phyloP scores from a whole-genome alignment of 2,888 invertebrate genomes.

The Linyphia triangularis region DNA sequence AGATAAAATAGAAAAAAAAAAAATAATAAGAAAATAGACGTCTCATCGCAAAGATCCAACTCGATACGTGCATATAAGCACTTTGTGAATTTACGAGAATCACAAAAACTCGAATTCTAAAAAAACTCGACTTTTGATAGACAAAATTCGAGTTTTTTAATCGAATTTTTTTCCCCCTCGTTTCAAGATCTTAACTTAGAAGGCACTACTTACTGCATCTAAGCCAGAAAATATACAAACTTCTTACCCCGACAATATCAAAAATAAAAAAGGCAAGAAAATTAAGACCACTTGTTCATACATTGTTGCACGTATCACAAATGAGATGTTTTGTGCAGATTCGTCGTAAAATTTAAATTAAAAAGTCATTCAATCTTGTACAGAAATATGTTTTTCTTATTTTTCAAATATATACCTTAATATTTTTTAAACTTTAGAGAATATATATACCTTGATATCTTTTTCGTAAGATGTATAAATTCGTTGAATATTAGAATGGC shows the following conservation, averaged over 20 bases:
- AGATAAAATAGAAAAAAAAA: too few relatives aligned
- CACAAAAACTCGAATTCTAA: background rate
- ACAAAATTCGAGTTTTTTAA: slow-evolving; percentile 18
- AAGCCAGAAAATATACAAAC: slow-evolving; percentile 61
- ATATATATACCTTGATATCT: background rate
- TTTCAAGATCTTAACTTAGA: slow-evolving; percentile 48
- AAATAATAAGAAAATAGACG: background rate
- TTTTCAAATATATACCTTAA: background rate
- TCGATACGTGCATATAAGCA: slow-evolving; percentile 14
- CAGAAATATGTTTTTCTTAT: background rate
- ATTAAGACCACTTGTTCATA: slow-evolving; percentile 69
- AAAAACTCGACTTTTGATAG: background rate
- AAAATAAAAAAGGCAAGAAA: slow-evolving; percentile 72
- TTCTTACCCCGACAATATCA: slow-evolving; percentile 48
- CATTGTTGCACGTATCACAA: slow-evolving; percentile 47
- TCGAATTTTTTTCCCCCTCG: background rate
- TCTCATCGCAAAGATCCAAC: background rate
- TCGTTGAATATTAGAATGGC: slow-evolving; percentile 2
- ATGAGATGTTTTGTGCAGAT: slow-evolving; percentile 52
- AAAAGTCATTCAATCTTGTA: background rate
- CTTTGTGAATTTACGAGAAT: slow-evolving; percentile 5
- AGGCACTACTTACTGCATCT: slow-evolving; percentile 70
- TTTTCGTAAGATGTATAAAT: background rate
- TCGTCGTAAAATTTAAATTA: slow-evolving; percentile 8
- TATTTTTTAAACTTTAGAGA: background rate